Conservation (phyloP, 2,797 vertebrate species). For the Craterocephalus amniculus region DNA sequence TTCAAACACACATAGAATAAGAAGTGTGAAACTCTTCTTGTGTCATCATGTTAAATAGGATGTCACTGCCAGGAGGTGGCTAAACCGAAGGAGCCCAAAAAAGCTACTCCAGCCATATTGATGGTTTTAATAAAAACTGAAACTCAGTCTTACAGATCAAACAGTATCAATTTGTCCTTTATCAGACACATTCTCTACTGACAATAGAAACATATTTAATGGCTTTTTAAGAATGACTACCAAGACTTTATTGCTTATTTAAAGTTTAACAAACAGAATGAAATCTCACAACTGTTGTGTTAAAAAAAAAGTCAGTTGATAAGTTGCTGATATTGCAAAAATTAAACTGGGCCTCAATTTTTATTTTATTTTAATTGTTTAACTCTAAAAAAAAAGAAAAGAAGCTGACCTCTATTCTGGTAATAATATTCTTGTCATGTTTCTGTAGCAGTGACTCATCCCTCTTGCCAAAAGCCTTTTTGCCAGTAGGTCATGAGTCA, state of each 20-base stretch:
- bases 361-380: constrained; percentile 7
- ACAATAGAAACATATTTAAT: background rate
- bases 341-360: background rate
- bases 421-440: constrained; percentile 2
- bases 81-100: no score
- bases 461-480: constrained; percentile 3
- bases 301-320: background rate
- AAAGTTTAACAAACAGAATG: constrained; percentile 4
- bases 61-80: background rate
- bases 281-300: constrained; percentile 7
- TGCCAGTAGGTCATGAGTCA: constrained; percentile 47
- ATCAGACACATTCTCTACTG: background rate
- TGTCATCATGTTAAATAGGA: background rate
- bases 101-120: no score
- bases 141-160: no score
- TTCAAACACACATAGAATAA: background rate
- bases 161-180: background rate
- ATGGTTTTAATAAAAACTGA: no score
- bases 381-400: constrained; percentile 6
- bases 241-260: background rate
- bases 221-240: background rate
- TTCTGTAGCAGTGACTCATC: constrained; percentile 44
- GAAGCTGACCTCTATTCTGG: background rate
- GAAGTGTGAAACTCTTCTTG: background rate
- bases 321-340: background rate